These are phyloP conservation scores for Cyclargus thomasi DNA, from an alignment of 1,140 invertebrate genomes.

Conservation along the genomic window DNA sequence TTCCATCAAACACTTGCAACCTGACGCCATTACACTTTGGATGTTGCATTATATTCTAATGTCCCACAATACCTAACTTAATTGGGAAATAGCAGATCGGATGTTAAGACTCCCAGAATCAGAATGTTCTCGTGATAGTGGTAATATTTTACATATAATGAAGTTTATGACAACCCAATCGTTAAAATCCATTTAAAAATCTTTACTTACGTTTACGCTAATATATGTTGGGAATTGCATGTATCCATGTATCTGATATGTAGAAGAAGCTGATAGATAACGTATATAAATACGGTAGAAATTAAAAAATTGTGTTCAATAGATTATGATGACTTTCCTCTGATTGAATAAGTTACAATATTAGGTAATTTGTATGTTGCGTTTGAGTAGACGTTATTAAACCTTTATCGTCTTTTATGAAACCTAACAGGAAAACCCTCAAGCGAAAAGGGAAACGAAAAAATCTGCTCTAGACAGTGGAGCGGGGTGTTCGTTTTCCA, in stretches of 20 bases:
- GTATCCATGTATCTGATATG: too few relatives aligned
- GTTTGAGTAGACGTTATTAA: neutral
- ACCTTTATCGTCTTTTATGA: neutral
- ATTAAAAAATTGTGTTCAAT: too few relatives aligned
- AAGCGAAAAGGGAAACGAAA: neutral
- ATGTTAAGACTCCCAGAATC: neutral
- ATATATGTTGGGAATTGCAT: too few relatives aligned
- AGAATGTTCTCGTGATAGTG: too few relatives aligned
- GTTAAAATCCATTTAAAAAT: too few relatives aligned
- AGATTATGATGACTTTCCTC: neutral
- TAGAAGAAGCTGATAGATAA: too few relatives aligned
- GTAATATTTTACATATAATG: too few relatives aligned
- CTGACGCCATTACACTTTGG: conserved; percentile 1
- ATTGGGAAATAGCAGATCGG: neutral
- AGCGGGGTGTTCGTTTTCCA: neutral
- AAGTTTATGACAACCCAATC: too few relatives aligned
- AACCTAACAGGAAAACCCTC: neutral
- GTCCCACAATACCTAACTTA: neutral
- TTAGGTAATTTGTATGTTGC: neutral
- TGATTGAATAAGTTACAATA: neutral
- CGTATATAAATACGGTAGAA: too few relatives aligned
- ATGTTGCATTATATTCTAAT: neutral
- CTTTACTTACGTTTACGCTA: too few relatives aligned
- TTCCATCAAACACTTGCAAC: conserved; percentile 19
- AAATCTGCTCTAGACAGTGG: neutral